phyloP scores from a whole-genome alignment of 2,888 invertebrate genomes.

The Artemia sp. region DNA sequence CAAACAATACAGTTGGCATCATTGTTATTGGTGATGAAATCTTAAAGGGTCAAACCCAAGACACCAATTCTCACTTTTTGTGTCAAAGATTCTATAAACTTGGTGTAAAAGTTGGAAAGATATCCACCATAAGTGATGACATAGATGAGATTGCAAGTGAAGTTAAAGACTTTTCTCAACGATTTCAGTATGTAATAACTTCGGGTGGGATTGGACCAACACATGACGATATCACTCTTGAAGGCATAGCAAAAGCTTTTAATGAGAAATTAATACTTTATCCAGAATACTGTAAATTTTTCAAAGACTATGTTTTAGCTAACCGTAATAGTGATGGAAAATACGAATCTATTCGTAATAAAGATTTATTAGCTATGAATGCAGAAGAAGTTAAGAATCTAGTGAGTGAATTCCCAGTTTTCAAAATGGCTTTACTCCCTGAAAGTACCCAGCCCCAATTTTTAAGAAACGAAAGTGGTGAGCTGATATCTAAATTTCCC shows the following conservation, averaged over 20 bases:
- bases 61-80: slow-evolving; percentile 48
- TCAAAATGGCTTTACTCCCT: slow-evolving; percentile 25
- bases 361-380: neutral
- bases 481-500: slow-evolving; percentile 36
- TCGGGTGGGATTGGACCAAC: slow-evolving; percentile 61
- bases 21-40: slow-evolving; percentile 58
- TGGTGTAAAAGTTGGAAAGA: slow-evolving; percentile 45
- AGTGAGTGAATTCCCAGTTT: slow-evolving; percentile 22
- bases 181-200: slow-evolving; percentile 49
- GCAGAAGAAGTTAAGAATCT: neutral
- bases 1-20: slow-evolving; percentile 18
- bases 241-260: slow-evolving; percentile 42
- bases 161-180: slow-evolving; percentile 42
- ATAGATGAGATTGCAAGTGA: slow-evolving; percentile 45
- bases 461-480: neutral
- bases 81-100: slow-evolving; percentile 40
- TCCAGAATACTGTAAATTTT: slow-evolving; percentile 30
- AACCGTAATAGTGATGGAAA: neutral
- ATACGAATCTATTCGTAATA: neutral
- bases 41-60: slow-evolving; percentile 48
- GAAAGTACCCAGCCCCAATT: slow-evolving; percentile 17
- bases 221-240: slow-evolving; percentile 57
- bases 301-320: neutral
- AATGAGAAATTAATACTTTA: slow-evolving; percentile 31
- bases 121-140: slow-evolving; percentile 48